Evolutionary conservation across 2,113 vertebrate genomes (phyloP).

Genomic region (Nycticryphes semicollaris): DNA sequence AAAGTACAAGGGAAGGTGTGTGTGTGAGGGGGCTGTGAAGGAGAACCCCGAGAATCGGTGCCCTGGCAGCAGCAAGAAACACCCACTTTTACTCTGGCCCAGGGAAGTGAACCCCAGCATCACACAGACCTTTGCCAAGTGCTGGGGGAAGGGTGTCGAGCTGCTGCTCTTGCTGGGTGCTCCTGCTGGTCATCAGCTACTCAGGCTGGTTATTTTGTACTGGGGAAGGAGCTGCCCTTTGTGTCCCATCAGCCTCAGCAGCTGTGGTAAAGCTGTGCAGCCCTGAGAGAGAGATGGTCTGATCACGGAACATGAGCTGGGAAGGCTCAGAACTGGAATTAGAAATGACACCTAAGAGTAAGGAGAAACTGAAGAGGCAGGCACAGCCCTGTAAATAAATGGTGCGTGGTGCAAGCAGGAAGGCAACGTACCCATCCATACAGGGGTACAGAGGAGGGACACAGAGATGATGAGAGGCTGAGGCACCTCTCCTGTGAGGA

Average conservation of each 20-base stretch:
- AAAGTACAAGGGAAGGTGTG: not conserved
- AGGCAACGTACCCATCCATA: not conserved
- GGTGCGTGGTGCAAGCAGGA: accelerated
- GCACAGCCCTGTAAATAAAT: accelerated
- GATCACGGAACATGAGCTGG: not conserved
- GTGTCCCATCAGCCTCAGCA: not conserved
- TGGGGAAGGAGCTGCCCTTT: accelerated
- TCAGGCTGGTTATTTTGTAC: not conserved
- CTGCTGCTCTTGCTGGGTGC: accelerated
- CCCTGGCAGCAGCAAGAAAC: not conserved
- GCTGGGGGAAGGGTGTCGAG: accelerated
- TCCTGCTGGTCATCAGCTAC: not conserved
- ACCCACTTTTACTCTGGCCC: not conserved
- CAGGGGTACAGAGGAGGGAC: too few relatives aligned
- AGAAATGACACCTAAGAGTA: not conserved
- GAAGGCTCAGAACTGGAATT: not conserved
- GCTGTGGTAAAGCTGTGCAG: not conserved
- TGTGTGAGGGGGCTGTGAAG: not conserved
- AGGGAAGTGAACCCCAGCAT: not conserved
- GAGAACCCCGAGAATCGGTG: not conserved
- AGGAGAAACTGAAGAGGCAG: not conserved
- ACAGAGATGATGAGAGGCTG: too few relatives aligned
- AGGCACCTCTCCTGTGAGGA: too few relatives aligned
- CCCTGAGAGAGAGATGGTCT: accelerated
- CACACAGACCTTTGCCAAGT: not conserved